Evolutionary conservation across 2,797 vertebrate genomes (phyloP).

Genomic region (Myoxocephalus aenaeus): DNA sequence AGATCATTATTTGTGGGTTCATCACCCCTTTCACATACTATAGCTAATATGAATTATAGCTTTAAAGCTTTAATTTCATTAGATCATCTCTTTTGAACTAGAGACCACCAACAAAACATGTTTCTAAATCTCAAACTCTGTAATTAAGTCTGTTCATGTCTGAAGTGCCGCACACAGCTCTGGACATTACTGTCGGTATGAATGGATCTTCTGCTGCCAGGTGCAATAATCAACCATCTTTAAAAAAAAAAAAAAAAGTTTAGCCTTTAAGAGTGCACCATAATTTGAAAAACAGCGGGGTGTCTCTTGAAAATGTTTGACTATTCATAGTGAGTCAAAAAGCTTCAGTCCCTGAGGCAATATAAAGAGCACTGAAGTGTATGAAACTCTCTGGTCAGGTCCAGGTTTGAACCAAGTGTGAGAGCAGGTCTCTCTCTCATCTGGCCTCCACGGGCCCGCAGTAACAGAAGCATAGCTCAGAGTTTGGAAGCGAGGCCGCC

Average conservation of each 20-base stretch:
- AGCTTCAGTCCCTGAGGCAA: not conserved
- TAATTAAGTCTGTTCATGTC: not conserved
- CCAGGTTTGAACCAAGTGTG: constrained; percentile 21
- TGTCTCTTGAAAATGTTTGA: constrained; percentile 1
- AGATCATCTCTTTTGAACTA: not conserved
- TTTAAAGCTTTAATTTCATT: not conserved
- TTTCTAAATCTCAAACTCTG: not conserved
- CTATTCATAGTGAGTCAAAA: constrained; percentile 5
- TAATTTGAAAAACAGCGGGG: constrained; percentile 15
- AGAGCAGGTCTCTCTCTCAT: constrained; percentile 45
- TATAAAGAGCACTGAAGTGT: not conserved
- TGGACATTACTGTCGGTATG: not conserved
- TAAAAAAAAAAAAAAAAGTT: no score
- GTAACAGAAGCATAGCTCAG: constrained; percentile 65
- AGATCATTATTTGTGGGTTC: not conserved
- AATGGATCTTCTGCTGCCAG: not conserved
- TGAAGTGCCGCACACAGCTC: not conserved
- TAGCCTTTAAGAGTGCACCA: not conserved
- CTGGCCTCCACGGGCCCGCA: constrained; percentile 30
- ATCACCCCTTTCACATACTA: not conserved
- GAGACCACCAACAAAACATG: not conserved
- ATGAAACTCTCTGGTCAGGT: constrained; percentile 21
- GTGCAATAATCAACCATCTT: not conserved
- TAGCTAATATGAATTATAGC: not conserved
- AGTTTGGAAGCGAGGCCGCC: constrained; percentile 69